Conservation (phyloP, 2,113 vertebrate species). For the Potamarius usumacintae region DNA sequence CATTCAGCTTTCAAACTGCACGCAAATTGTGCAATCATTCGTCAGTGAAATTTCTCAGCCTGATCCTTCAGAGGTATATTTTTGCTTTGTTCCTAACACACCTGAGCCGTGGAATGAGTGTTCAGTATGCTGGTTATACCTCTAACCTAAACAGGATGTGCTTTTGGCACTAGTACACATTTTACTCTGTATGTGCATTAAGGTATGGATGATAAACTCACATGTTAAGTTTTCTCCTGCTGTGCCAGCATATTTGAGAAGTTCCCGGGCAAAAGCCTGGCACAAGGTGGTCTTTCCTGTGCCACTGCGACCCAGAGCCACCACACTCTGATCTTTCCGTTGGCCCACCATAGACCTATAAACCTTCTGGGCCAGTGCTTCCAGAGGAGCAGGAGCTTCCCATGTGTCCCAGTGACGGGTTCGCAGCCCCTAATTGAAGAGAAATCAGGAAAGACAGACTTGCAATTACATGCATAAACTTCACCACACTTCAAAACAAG, state of each 20-base stretch:
- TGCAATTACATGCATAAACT: background rate
- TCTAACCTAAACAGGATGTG: background rate
- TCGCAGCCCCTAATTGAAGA: slow-evolving; percentile 57
- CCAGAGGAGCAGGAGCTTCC: slow-evolving; percentile 73
- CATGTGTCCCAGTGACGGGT: slow-evolving; percentile 64
- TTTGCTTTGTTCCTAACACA: background rate
- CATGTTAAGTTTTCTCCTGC: slow-evolving; percentile 74
- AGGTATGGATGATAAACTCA: slow-evolving; percentile 49
- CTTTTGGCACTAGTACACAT: background rate
- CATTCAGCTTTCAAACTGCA: background rate
- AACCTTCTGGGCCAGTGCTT: slow-evolving; percentile 77
- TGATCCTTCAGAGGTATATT: background rate
- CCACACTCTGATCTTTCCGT: slow-evolving; percentile 82
- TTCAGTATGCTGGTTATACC: background rate
- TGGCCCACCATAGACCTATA: slow-evolving; percentile 80
- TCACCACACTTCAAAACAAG: background rate
- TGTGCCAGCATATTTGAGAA: slow-evolving; percentile 79
- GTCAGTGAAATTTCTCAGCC: background rate
- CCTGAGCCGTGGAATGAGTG: background rate
- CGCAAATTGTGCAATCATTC: background rate
- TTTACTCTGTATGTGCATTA: background rate
- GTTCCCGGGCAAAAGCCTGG: slow-evolving; percentile 73
- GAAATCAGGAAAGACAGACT: background rate
- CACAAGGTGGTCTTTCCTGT: slow-evolving; percentile 84
- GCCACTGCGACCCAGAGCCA: slow-evolving; percentile 83